Conservation (phyloP, 2,888 invertebrate species). For the Ectropis crepuscularia region DNA sequence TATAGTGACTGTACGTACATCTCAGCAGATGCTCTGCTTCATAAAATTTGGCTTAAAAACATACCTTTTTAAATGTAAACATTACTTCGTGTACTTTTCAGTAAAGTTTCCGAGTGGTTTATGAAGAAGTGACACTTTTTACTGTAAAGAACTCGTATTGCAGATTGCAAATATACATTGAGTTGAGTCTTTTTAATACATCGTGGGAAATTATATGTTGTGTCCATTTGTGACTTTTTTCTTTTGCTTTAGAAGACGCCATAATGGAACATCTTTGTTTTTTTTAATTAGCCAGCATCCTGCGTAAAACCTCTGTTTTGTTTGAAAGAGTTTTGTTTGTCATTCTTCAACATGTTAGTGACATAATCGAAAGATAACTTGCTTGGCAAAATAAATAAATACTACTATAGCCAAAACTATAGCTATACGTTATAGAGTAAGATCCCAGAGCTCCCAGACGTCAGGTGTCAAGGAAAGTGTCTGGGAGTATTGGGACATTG, state of each 20-base stretch:
- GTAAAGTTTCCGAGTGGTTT: background rate
- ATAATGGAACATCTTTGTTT: constrained; percentile 3
- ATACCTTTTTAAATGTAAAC: too few species aligned
- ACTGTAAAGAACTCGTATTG: background rate
- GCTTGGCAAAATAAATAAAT: too few species aligned
- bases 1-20: too few species aligned
- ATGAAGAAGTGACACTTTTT: background rate
- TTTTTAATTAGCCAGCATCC: background rate
- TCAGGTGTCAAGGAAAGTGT: too few species aligned
- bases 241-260: constrained; percentile 16
- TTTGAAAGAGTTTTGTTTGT: background rate
- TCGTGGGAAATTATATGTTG: constrained; percentile 3
- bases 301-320: background rate
- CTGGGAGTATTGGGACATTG: too few species aligned
- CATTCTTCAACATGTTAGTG: background rate
- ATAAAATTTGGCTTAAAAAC: too few species aligned
- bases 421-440: too few species aligned
- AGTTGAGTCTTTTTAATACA: background rate
- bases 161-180: background rate
- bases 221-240: constrained; percentile 1
- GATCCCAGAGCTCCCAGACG: too few species aligned
- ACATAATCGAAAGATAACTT: too few species aligned
- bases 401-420: too few species aligned
- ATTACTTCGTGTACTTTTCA: background rate
- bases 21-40: too few species aligned